These are phyloP conservation scores for Morpho achilles DNA, from an alignment of 2,888 invertebrate species.

Conservation along the genomic window DNA sequence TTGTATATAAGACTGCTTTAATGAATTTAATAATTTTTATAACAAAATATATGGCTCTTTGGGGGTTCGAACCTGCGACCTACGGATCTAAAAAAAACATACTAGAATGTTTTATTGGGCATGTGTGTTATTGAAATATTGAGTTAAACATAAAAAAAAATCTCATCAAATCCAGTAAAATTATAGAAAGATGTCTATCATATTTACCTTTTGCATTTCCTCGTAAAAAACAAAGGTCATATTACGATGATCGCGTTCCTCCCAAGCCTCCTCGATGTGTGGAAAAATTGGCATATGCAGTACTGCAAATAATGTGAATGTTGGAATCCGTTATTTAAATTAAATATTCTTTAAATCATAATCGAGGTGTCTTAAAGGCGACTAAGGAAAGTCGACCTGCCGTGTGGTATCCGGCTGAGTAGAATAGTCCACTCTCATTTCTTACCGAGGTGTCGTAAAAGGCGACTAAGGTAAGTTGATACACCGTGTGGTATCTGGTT, in stretches of 20 bases:
- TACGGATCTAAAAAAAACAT: neutral
- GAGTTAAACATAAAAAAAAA: too few relatives aligned
- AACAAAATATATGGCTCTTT: neutral
- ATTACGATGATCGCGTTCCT: conserved; percentile 79
- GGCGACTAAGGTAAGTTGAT: too few relatives aligned
- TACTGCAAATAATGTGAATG: conserved; percentile 52
- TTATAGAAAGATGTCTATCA: neutral
- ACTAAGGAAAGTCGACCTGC: too few relatives aligned
- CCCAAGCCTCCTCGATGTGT: conserved; percentile 86
- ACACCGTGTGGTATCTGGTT: too few relatives aligned
- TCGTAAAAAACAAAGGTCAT: conserved; percentile 87
- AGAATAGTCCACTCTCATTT: too few relatives aligned
- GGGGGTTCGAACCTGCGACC: neutral
- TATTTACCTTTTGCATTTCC: conserved; percentile 79
- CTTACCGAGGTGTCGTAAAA: too few relatives aligned
- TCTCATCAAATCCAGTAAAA: neutral
- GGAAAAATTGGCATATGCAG: conserved; percentile 85
- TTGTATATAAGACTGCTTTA: neutral
- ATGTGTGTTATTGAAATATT: too few relatives aligned
- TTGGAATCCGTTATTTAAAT: too few relatives aligned
- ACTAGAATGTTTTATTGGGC: neutral
- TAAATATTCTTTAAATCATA: too few relatives aligned
- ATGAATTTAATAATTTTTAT: neutral
- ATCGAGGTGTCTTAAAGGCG: too few relatives aligned
- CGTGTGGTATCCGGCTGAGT: too few relatives aligned